Evolutionary conservation across 2,797 vertebrate genomes (phyloP).

Genomic region (Myioborus melanocephalus): DNA sequence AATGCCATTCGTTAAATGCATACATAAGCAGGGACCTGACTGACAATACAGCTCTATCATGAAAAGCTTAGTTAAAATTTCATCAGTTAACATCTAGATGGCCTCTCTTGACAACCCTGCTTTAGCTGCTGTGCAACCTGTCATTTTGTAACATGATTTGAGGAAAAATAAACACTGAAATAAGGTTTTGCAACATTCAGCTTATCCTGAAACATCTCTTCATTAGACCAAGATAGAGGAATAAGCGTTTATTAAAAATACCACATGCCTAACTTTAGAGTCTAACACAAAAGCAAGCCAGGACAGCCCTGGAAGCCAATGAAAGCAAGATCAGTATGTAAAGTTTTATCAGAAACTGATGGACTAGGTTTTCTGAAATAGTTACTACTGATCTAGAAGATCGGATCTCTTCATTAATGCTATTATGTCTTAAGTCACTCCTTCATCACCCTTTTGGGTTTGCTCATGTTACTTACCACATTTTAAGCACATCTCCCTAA

Average conservation of each 20-base stretch:
- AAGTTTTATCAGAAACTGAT: not conserved
- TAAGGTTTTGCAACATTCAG: not conserved
- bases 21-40: not conserved
- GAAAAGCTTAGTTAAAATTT: not conserved
- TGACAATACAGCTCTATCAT: not conserved
- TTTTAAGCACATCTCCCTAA: not conserved
- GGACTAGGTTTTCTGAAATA: not conserved
- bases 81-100: not conserved
- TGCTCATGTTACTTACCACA: not conserved
- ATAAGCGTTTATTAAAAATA: not conserved
- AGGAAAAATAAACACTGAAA: not conserved
- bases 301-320: not conserved
- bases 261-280: not conserved
- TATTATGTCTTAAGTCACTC: not conserved
- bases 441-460: not conserved
- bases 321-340: not conserved
- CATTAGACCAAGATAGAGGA: not conserved
- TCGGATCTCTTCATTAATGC: not conserved
- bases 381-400: not conserved
- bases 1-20: not conserved
- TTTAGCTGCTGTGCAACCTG: not conserved
- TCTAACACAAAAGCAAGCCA: not conserved
- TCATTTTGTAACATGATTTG: not conserved
- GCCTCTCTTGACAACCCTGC: not conserved
- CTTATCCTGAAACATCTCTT: not conserved